Evolutionary conservation across 2,113 vertebrate species (phyloP), one percentile per base, ranked within the genome.

Genomic region (Sisor rabdophorus): DNA sequence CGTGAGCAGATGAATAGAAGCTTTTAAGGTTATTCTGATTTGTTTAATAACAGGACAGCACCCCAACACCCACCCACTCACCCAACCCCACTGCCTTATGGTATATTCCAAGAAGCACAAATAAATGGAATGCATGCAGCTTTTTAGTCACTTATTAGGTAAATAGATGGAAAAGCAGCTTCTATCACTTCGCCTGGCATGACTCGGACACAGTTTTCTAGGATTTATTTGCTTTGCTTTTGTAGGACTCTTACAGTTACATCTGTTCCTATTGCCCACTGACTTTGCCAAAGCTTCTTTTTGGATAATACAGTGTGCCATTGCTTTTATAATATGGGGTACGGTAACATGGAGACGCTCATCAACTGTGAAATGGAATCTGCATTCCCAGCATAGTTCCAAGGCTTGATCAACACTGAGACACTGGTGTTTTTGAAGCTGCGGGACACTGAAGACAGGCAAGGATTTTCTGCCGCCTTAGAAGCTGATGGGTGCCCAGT

Each of bases 311-410:
- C 84, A 85, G 81, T 89, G 86, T 88, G 86, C 87, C 88, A 63
- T 53, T 77, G 82, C 59, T 85, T 87, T 89, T 85, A 52, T 89
- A 89, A 87, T 88, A 85, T 77, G 81, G 85, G 86, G 89, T 89
- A 89, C 86, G 85, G 87, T 88, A 88, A 87, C 87, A 87, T 50
- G 81, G 86, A 86, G 88, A 87, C 85, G 84, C 86, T 89, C 82
- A 71, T 87, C 59, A 87, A 82, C 88, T 88, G 86, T 90, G 90
- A 92, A 91, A 92, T 85, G 86, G n/a, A 88, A 91, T 91, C 88
- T 91, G 90, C 90, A 90, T 91, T 91, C 90, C 88, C 86, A 11
- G 79, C 89, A 91, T 93, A 91, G 89, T 89, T 90, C 80, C 82
- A 83, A 86, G 79, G 87, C 88, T 87, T 81, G 86, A 92, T 89